These are phyloP conservation scores for Solenodon paradoxus DNA, from an alignment of 2,113 vertebrate species.

Conservation along the genomic window DNA sequence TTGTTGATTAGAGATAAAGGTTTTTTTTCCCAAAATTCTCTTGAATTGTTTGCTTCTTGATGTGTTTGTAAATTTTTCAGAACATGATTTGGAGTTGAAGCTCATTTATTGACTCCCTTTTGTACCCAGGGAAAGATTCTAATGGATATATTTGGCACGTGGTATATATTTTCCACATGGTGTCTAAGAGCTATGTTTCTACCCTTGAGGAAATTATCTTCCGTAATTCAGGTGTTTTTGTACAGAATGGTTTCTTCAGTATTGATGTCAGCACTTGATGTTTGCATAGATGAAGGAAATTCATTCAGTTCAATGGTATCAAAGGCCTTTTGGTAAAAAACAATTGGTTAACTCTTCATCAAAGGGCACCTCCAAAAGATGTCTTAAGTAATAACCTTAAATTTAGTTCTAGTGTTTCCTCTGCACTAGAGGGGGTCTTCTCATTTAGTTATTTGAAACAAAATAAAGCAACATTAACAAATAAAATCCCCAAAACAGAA, in stretches of 20 bases:
- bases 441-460: slow-evolving; percentile 15
- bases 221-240: slow-evolving; percentile 26
- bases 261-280: slow-evolving; percentile 56
- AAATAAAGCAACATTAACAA: neutral
- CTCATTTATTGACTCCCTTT: neutral
- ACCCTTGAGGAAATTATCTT: slow-evolving; percentile 40
- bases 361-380: slow-evolving; percentile 48
- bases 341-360: slow-evolving; percentile 41
- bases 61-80: neutral
- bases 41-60: neutral
- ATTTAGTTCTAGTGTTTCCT: slow-evolving; percentile 58
- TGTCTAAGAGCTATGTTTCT: neutral
- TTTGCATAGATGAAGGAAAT: slow-evolving; percentile 26
- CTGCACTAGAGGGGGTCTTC: neutral
- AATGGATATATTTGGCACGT: too few species aligned
- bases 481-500: too few species aligned
- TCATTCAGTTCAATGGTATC: slow-evolving; percentile 52
- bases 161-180: neutral
- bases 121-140: too few species aligned
- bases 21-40: neutral
- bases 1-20: neutral
- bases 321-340: slow-evolving; percentile 53
- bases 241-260: slow-evolving; percentile 37
- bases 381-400: slow-evolving; percentile 46
- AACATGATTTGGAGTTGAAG: neutral